phyloP scores from a whole-genome alignment of 1,140 invertebrate species.

The Calosoma granatense region DNA sequence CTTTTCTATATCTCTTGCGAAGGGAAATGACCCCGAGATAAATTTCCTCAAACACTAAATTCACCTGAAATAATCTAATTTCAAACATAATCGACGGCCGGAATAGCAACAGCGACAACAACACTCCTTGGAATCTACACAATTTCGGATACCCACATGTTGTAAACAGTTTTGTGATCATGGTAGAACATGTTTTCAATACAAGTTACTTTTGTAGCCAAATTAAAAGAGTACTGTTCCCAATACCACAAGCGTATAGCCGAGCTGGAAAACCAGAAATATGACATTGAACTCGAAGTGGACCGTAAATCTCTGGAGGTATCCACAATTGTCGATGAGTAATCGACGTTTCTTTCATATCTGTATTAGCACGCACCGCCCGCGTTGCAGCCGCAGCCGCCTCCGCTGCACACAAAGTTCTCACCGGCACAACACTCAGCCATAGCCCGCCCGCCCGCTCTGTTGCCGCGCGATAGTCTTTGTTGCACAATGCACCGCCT shows the following conservation, averaged over 20 bases:
- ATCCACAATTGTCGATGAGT: slow-evolving; percentile 29
- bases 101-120: too few relatives aligned
- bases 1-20: too few relatives aligned
- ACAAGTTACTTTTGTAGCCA: slow-evolving; percentile 48
- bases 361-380: neutral
- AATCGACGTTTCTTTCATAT: neutral
- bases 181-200: neutral
- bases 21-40: neutral
- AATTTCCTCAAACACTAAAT: too few relatives aligned
- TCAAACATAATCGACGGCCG: too few relatives aligned
- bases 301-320: slow-evolving; percentile 86
- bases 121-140: too few relatives aligned
- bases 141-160: too few relatives aligned
- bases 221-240: slow-evolving; percentile 74
- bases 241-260: slow-evolving; percentile 79
- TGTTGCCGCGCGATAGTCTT: neutral
- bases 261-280: slow-evolving; percentile 86
- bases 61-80: too few relatives aligned
- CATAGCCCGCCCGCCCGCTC: too few relatives aligned
- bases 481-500: neutral
- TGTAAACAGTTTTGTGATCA: too few relatives aligned
- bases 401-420: neutral
- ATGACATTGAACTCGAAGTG: slow-evolving; percentile 93
- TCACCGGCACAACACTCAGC: neutral
- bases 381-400: neutral